phyloP scores from a whole-genome alignment of 2,113 vertebrate species.

The Podarcis muralis region DNA sequence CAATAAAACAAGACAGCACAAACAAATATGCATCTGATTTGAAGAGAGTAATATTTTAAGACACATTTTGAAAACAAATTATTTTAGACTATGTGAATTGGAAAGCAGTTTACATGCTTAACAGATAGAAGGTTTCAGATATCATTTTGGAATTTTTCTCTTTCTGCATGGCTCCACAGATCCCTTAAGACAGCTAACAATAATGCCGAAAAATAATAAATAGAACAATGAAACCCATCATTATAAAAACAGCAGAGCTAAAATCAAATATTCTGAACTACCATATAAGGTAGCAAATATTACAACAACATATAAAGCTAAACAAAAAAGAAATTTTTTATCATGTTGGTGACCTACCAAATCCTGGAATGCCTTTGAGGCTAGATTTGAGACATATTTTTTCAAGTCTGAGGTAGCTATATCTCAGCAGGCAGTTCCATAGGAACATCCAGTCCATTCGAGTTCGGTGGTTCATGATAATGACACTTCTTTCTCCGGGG shows the following conservation, averaged over 20 bases:
- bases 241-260: neutral
- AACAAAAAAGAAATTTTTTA: neutral
- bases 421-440: constrained; percentile 95
- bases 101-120: neutral
- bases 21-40: constrained; percentile 6
- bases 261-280: neutral
- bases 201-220: neutral
- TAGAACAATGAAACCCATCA: neutral
- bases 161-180: neutral
- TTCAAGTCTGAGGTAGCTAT: constrained; percentile 95
- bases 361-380: constrained; percentile 94
- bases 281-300: neutral
- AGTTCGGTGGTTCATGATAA: constrained; percentile 99
- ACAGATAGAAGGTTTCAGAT: neutral
- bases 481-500: constrained; percentile 95
- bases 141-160: neutral
- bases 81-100: neutral
- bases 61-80: neutral
- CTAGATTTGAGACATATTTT: constrained; percentile 97
- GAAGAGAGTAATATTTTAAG: neutral
- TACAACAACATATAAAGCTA: neutral
- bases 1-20: constrained; percentile 45
- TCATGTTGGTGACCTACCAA: constrained; percentile 80
- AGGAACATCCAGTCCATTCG: constrained; percentile 99
- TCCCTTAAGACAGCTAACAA: neutral